Evolutionary conservation across 2,797 vertebrate genomes (phyloP).

Genomic region (Scomberomorus guttatus): DNA sequence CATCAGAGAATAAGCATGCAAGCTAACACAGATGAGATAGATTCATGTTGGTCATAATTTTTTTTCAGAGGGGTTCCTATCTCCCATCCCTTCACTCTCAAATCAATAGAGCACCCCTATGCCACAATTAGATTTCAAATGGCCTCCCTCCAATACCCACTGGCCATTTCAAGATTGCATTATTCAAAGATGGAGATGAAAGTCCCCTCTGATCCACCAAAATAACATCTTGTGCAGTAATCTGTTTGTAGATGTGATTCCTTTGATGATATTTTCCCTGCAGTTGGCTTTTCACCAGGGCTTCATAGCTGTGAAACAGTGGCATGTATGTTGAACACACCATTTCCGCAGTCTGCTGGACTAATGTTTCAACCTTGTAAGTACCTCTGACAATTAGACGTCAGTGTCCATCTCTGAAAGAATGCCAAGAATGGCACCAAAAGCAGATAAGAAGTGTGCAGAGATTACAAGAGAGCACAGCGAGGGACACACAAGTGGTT

Average conservation of each 20-base stretch:
- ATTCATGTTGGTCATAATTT: slow-evolving; percentile 7
- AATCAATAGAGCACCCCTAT: slow-evolving; percentile 51
- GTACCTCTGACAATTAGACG: not conserved
- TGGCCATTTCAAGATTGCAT: slow-evolving; percentile 69
- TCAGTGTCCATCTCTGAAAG: slow-evolving; percentile 6
- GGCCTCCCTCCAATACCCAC: slow-evolving; percentile 64
- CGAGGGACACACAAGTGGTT: not conserved
- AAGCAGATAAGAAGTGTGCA: not conserved
- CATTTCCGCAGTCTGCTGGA: slow-evolving; percentile 21
- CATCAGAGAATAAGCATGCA: slow-evolving; percentile 4
- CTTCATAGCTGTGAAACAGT: slow-evolving; percentile 1
- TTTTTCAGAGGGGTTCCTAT: slow-evolving; percentile 11
- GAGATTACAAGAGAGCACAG: slow-evolving; percentile 12
- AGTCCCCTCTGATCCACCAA: slow-evolving; percentile 73
- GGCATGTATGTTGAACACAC: slow-evolving; percentile 6
- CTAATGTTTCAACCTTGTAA: slow-evolving; percentile 1
- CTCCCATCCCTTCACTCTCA: slow-evolving; percentile 29
- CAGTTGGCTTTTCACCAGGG: slow-evolving; percentile 59
- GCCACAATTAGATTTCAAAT: slow-evolving; percentile 67
- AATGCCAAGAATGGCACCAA: not conserved
- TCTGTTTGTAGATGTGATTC: slow-evolving; percentile 76
- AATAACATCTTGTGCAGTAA: slow-evolving; percentile 73
- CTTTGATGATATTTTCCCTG: slow-evolving; percentile 75
- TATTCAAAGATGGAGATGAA: slow-evolving; percentile 80
- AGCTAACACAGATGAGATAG: not conserved